A percentile compares a stretch with the other conserved stretches of the same genome.
Conservation (phyloP, 2,888 invertebrate genomes). For the Coelogynopora nodosa region DNA sequence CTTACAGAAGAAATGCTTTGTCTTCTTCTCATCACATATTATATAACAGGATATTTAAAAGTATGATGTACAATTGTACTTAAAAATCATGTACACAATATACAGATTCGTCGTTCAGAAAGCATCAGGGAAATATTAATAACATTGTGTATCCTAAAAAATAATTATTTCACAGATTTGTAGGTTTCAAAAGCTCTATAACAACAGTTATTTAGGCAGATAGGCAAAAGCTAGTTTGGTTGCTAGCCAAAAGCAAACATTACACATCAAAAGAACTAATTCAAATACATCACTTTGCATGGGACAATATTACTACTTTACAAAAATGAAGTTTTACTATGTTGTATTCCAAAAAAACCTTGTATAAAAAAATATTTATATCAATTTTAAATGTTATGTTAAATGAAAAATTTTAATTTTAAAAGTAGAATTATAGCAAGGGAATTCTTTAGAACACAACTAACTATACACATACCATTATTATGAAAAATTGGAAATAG, state of each 20-base stretch:
- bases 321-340: neutral
- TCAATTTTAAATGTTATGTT: no score
- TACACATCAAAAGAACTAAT: neutral
- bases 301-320: neutral
- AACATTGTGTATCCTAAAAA: neutral
- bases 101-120: constrained; percentile 1
- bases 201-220: neutral
- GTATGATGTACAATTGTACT: neutral
- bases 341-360: no score
- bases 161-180: neutral
- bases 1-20: constrained; percentile 9
- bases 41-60: neutral
- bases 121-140: neutral
- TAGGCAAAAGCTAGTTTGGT: neutral
- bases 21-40: neutral
- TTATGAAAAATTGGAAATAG: neutral
- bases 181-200: neutral
- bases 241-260: neutral
- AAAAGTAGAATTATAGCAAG: no score
- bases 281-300: neutral
- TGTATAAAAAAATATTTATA: no score
- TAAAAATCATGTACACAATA: constrained; percentile 1
- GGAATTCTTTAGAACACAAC: neutral
- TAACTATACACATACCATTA: neutral
- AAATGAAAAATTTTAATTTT: no score